Base-by-base conservation (phyloP, 2,797 vertebrate genomes). In the Danio aesculapii region DNA sequence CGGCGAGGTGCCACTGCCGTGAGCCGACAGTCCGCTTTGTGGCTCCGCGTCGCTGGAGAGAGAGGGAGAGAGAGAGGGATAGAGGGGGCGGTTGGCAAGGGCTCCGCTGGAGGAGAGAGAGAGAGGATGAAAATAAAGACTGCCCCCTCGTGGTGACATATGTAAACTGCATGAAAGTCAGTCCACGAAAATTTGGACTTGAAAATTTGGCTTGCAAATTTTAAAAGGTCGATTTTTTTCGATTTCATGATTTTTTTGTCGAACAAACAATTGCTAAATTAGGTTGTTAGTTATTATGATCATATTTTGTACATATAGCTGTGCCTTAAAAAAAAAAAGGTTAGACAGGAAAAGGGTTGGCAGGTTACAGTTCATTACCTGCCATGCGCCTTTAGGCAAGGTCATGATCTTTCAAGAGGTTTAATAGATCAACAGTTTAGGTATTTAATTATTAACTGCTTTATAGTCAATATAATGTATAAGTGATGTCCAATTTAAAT, bases 21-120 rank as follows among this genome's bases (percentile, higher is more conserved):
- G 84, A 87, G 85, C 89, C 87, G 85, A 85, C 88, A 89, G 90
- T 89, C 91, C 90, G 93, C 90, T 89, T 82, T 86, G 88, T 90
- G 84, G 88, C 89, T 86, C 87, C 84, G 90, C 89, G 92, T 84
- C 86, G 63, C 72, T 84, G 84, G 86, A 77, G 85, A 30, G 77
- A 52, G 84, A 30, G 30, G 3, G 30, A 84, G 88, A 85, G 77
- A 39, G 84, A 84, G 87, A 30, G 81, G 57, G 61, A 76, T 61
- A 67, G 78, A 68, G 73, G 79, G 78, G 75, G 75, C 21, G 79
- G 66, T 83, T 91, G 91, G 91, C 87, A 87, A 57, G 75, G 71
- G 84, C 75, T 86, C 41, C 11, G 68, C 58, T 64, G 77, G 77
- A 71, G 74, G 84, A 88, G 85, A 91, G 78, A 90, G 90, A 89